These are phyloP conservation scores for Tachycineta bicolor DNA, from an alignment of 2,113 vertebrate genomes.

Conservation along the genomic window DNA sequence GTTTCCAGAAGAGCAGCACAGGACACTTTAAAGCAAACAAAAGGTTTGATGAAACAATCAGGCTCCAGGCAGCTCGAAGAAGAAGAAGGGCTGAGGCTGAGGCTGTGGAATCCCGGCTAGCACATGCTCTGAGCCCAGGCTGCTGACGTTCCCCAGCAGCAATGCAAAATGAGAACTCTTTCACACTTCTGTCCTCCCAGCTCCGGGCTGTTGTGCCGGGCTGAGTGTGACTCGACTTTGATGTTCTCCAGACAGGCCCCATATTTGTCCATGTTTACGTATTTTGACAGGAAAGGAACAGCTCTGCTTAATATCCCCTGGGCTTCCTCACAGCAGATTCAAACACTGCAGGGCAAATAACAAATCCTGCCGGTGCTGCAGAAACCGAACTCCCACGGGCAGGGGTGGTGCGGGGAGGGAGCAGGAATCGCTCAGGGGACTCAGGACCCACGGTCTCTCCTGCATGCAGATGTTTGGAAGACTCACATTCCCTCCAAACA, in stretches of 20 bases:
- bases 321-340: background rate
- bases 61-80: background rate
- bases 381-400: rapidly evolving
- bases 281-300: constrained; percentile 20
- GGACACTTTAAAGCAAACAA: background rate
- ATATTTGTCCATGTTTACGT: constrained; percentile 65
- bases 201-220: background rate
- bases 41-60: background rate
- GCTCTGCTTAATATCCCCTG: constrained; percentile 52
- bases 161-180: background rate
- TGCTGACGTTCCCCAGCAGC: background rate
- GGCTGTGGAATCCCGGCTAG: background rate
- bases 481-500: background rate
- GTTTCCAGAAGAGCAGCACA: background rate
- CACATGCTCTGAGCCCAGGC: background rate
- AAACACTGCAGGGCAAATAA: background rate
- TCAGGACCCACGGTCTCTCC: background rate
- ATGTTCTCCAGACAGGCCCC: constrained; percentile 44
- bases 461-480: background rate
- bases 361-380: background rate
- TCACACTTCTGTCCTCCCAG: background rate
- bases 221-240: constrained; percentile 51
- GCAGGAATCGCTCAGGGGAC: background rate
- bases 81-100: background rate
- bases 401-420: background rate